Percentiles rank a stretch among this genome's conserved stretches.
Conservation (phyloP, 2,888 invertebrate species). For the Himalopsyche anomala region DNA sequence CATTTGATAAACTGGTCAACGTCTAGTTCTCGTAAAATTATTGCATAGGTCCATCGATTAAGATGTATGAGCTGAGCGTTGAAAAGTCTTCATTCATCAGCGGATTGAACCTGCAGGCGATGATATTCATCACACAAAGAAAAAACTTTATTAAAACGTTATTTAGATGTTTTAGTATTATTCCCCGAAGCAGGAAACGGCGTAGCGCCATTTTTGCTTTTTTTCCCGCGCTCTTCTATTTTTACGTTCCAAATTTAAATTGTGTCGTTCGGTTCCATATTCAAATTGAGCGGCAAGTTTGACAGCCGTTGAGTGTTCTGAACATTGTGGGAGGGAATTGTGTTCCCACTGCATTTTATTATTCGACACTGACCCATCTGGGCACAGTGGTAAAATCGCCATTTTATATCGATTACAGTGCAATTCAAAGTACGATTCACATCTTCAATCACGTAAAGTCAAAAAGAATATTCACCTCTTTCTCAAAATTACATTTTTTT, state of each 20-base stretch:
- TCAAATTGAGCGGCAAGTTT: slow-evolving; percentile 63
- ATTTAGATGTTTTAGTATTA: background rate
- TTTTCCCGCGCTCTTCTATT: slow-evolving; percentile 54
- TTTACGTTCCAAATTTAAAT: slow-evolving; percentile 59
- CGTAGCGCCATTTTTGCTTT: slow-evolving; percentile 59
- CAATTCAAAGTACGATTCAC: no score
- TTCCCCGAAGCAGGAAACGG: slow-evolving; percentile 56
- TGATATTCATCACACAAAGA: background rate
- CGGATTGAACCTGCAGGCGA: no score
- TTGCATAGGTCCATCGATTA: no score
- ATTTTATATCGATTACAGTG: no score
- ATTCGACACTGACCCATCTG: background rate
- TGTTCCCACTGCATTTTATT: background rate
- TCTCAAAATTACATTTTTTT: no score
- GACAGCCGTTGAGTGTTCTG: slow-evolving; percentile 61
- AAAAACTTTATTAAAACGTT: background rate
- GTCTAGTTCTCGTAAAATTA: no score
- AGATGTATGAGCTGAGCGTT: no score
- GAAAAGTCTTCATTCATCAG: no score
- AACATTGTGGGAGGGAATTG: slow-evolving; percentile 60
- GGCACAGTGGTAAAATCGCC: background rate
- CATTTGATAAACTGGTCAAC: no score
- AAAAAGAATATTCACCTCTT: no score
- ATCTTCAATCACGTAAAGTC: no score
- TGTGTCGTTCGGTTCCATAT: slow-evolving; percentile 59